Base-by-base conservation (phyloP, 2,113 vertebrate species). In the Nerophis ophidion region DNA sequence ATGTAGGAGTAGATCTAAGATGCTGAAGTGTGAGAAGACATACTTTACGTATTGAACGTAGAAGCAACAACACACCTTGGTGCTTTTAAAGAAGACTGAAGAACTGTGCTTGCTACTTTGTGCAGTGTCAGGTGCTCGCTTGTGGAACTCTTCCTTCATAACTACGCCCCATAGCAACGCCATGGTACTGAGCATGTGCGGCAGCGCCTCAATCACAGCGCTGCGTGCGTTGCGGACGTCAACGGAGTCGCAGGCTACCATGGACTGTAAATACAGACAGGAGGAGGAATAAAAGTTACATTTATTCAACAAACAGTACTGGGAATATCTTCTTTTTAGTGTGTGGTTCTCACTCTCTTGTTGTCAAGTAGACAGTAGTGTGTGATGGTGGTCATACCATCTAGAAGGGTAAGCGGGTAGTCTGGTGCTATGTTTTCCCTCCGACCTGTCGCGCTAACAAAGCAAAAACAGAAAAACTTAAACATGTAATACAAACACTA, bases 361-460 rank as follows among this genome's bases (percentile, higher is more conserved):
- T 92, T 91, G 71, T 98, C 95, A 82, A 98, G 76, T 38, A 99
- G 91, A 82, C 96, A 98, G 63, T 93, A 96, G 74, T 98, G 97
- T 65, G 92, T 87, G 15, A 98, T 96, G 49, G 91, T 90, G 50
- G 94, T 98, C 56, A 99, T 90, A 9, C 97, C 97, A 88, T 99
- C 97, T 53, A 99, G 70, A 16, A 99, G 91, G 17, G 95, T 99
- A 34, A 99, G 86, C 13, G 94, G 93, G 62, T 99, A 99, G 84
- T 99, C 97, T 16, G 97, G 97, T 0, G 97, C 90, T 63, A 98
- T 91, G 70, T 97, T 97, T 82, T 98, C 96, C 71, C 83, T 93
- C 86, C 89, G 94, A 26, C 86, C 84, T 77, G 85, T 88, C 7
- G 84, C 61, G 70, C 93, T 96, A 64, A 65, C 44, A 80, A 54